Percentiles rank a stretch among this genome's conserved stretches.
phyloP scores from a whole-genome alignment of 2,113 vertebrate species.

The Nothoprocta perdicaria region DNA sequence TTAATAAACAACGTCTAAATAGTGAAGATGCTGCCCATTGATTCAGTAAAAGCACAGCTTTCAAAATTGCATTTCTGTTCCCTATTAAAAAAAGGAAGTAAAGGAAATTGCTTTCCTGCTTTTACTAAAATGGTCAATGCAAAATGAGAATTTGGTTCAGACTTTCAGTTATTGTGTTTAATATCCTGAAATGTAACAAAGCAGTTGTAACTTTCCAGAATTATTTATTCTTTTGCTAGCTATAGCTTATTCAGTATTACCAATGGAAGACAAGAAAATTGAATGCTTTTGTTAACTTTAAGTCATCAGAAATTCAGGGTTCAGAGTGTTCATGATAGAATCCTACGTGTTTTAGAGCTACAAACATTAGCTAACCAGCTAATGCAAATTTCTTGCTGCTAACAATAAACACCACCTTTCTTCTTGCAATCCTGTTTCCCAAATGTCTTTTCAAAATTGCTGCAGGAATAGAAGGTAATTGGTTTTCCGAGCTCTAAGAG shows the following conservation, averaged over 20 bases:
- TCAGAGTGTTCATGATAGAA: background rate
- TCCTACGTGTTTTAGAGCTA: background rate
- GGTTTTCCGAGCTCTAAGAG: background rate
- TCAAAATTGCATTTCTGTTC: constrained; percentile 35
- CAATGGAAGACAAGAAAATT: background rate
- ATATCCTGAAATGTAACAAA: background rate
- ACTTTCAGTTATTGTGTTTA: background rate
- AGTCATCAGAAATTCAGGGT: background rate
- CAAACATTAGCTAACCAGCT: background rate
- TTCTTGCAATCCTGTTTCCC: background rate
- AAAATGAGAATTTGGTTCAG: background rate
- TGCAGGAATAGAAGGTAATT: background rate
- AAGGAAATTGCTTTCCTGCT: constrained; percentile 47
- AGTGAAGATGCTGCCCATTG: constrained; percentile 17
- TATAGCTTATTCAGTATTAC: background rate
- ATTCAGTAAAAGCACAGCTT: constrained; percentile 54
- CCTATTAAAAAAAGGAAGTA: background rate
- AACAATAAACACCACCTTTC: background rate
- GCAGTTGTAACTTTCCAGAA: background rate
- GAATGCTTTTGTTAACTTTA: constrained; percentile 17
- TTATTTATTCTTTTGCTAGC: background rate
- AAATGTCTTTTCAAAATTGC: background rate
- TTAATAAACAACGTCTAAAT: constrained; percentile 45
- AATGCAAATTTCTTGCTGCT: constrained; percentile 1
- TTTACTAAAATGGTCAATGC: constrained; percentile 19